Evolutionary conservation across 1,140 invertebrate species (phyloP).

Genomic region (Drosophila yakuba): DNA sequence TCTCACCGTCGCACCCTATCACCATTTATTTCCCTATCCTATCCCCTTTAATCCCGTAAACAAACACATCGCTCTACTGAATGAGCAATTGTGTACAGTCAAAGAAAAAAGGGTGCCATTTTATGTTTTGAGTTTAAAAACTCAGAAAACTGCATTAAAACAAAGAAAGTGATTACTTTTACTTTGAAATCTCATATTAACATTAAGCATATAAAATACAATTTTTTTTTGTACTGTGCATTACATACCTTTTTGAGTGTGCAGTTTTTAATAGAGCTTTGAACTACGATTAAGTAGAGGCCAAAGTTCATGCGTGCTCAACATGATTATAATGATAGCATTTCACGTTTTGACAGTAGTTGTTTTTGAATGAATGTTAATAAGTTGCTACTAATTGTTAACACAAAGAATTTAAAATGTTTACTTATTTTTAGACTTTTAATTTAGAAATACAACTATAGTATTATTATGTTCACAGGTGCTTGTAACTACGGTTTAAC

Average conservation of each 20-base stretch:
- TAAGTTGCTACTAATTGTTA: neutral
- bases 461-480: neutral
- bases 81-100: neutral
- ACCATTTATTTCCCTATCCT: neutral
- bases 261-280: neutral
- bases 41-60: neutral
- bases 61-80: neutral
- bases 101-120: neutral
- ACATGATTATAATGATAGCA: conserved; percentile 1
- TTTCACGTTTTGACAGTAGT: neutral
- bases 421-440: neutral
- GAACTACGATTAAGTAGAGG: neutral
- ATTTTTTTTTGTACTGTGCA: too few relatives aligned
- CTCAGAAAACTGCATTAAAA: neutral
- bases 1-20: conserved; percentile 22
- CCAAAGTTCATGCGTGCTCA: conserved; percentile 18
- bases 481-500: neutral
- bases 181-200: too few relatives aligned
- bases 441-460: neutral
- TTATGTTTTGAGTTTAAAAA: neutral
- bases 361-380: neutral
- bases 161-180: too few relatives aligned
- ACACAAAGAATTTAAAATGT: too few relatives aligned
- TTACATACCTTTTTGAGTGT: neutral
- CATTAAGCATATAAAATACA: too few relatives aligned